These are phyloP conservation scores for Drosophila mettleri DNA, from an alignment of 2,888 invertebrate genomes.

Conservation along the genomic window DNA sequence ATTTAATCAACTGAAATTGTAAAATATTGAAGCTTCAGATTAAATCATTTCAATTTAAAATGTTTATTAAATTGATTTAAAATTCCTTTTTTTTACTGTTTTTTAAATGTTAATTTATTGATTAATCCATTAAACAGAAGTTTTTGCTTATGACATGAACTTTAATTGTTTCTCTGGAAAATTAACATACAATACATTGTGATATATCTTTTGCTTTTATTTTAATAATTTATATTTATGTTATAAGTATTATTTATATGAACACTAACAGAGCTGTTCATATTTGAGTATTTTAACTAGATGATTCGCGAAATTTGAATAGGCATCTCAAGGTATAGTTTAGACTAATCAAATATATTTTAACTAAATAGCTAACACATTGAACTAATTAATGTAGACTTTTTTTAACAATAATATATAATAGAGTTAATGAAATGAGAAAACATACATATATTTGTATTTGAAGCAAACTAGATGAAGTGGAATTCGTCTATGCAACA, in stretches of 20 bases:
- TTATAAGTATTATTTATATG: conserved; percentile 42
- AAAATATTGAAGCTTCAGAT: background rate
- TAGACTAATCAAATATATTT: conserved; percentile 26
- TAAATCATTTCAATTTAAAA: background rate
- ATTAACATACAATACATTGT: conserved; percentile 69
- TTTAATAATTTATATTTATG: conserved; percentile 42
- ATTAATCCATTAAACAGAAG: conserved; percentile 63
- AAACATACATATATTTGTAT: conserved; percentile 1
- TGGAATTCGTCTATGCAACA: conserved; percentile 28
- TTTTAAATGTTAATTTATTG: conserved; percentile 66
- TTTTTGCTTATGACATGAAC: conserved; percentile 44
- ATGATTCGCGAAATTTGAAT: conserved; percentile 58
- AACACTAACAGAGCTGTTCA: conserved; percentile 34
- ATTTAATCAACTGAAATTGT: too few relatives aligned
- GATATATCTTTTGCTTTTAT: too few relatives aligned
- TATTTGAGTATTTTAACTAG: conserved; percentile 58
- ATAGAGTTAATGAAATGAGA: conserved; percentile 5
- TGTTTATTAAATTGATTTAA: background rate
- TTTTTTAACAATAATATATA: conserved; percentile 30
- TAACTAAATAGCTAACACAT: conserved; percentile 22
- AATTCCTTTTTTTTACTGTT: conserved; percentile 24
- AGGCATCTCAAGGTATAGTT: conserved; percentile 63
- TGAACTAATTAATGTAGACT: conserved; percentile 46
- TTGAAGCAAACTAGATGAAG: conserved; percentile 22
- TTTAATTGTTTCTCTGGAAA: conserved; percentile 50